Conservation (phyloP, 2,797 vertebrate genomes). For the Myotis pilosus region DNA sequence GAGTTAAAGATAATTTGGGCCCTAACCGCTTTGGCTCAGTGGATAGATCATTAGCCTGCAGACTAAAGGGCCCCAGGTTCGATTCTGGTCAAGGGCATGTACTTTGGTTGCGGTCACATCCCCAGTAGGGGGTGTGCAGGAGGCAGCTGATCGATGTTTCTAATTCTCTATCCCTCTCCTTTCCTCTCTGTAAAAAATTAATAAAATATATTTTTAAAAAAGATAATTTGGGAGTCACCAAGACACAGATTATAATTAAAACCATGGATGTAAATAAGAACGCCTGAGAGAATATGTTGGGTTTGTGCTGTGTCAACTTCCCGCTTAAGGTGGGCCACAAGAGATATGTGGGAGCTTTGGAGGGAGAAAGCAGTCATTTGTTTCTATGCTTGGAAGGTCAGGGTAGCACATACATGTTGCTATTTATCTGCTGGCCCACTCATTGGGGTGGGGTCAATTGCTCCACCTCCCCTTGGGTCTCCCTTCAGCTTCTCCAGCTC, state of each 20-base stretch:
- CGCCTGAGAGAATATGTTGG: background rate
- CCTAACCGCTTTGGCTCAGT: no score
- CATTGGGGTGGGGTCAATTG: rapidly evolving
- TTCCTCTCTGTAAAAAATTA: no score
- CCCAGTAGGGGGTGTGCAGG: no score
- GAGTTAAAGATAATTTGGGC: background rate
- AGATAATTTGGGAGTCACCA: background rate
- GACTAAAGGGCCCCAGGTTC: no score
- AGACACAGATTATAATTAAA: background rate
- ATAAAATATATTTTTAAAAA: background rate
- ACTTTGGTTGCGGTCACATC: no score
- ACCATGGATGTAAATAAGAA: background rate
- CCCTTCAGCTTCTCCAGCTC: background rate
- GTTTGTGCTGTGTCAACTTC: background rate
- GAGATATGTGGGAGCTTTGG: background rate
- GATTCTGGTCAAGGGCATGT: no score
- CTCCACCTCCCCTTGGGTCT: no score
- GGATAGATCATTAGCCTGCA: no score
- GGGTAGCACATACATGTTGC: no score
- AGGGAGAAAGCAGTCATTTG: background rate
- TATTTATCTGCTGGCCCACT: background rate
- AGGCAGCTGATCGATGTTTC: no score
- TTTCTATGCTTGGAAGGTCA: background rate
- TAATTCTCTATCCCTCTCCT: no score
- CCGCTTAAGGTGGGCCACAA: background rate